These are phyloP conservation scores for Pachycephala philippinensis DNA, from an alignment of 2,113 vertebrate genomes.

Conservation along the genomic window DNA sequence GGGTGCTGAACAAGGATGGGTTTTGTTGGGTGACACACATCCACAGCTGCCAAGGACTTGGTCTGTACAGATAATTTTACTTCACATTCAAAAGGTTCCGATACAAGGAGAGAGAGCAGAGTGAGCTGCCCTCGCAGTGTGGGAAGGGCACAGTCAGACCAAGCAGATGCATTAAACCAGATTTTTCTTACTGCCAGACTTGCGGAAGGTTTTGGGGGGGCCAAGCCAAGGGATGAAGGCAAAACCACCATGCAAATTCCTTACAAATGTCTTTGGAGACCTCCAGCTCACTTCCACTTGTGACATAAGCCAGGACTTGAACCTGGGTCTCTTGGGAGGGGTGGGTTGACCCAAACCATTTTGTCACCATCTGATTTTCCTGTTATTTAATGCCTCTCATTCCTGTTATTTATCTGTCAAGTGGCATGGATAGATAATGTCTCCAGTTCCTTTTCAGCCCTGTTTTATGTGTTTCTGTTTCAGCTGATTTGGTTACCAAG, in stretches of 20 bases:
- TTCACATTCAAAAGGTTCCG: not conserved
- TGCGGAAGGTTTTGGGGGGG: not conserved
- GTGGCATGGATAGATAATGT: not conserved
- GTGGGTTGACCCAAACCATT: not conserved
- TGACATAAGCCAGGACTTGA: slow-evolving; percentile 35
- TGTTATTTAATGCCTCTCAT: not conserved
- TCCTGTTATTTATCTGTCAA: not conserved
- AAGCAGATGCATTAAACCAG: not conserved
- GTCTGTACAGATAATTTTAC: not conserved
- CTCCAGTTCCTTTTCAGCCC: not conserved
- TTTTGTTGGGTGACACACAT: not conserved
- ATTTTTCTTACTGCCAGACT: not conserved
- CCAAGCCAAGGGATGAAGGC: not conserved
- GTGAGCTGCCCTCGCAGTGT: not conserved
- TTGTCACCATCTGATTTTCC: not conserved
- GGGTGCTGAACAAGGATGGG: not conserved
- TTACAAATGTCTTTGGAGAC: not conserved
- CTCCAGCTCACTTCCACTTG: not conserved
- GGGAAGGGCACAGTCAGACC: not conserved
- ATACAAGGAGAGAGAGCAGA: not conserved
- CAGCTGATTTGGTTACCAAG: not conserved
- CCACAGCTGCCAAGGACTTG: not conserved
- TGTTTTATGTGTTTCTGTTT: not conserved
- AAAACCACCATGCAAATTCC: not conserved
- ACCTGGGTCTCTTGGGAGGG: not conserved